Evolutionary conservation across 2,888 invertebrate species (phyloP), one percentile per base, ranked within the genome.

Genomic region (Leptopilina drosophilae): DNA sequence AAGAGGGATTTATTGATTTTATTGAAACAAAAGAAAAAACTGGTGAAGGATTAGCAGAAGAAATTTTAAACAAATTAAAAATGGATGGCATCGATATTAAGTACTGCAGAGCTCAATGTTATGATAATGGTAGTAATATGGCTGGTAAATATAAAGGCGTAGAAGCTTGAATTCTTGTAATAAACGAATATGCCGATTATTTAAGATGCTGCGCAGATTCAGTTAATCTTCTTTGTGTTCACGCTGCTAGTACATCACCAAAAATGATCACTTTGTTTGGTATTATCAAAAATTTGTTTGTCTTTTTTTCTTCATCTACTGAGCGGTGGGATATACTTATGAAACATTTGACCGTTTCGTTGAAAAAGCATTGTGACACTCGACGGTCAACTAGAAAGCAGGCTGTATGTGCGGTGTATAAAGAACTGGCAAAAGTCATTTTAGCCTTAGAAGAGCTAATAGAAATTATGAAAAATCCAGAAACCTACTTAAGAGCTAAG

Each of bases 51-150:
- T n/a, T 59, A 0, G 3, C 59, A 59, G n/a, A 59, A n/a, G 59
- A 59, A n/a, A 59, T 59, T 59, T 59, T 59, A n/a, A 59, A 59
- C 14, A 59, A 59, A n/a, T 6, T 59, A 59, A n/a, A 59, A 59
- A n/a, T n/a, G 14, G 59, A 59, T n/a, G 59, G n/a, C 6, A 84
- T 85, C 64, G 81, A 82, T 75, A 82, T 84, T 46, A 49, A 65
- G 1, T 79, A 84, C 82, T 84, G 82, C 77, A 77, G 83, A 56
- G 83, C 83, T 53, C 86, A 84, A 81, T 82, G 81, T 46, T 85
- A 85, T 62, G 83, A 84, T 64, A 85, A 86, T 81, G 81, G 82
- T 69, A 80, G 83, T 80, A 85, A 85, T 66, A 84, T 85, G 84
- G 77, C 80, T 83, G 84, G 82, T 78, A 83, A 82, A 78, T 84